Evolutionary conservation across 2,888 invertebrate species (phyloP).

Genomic region (Chesias legatella): DNA sequence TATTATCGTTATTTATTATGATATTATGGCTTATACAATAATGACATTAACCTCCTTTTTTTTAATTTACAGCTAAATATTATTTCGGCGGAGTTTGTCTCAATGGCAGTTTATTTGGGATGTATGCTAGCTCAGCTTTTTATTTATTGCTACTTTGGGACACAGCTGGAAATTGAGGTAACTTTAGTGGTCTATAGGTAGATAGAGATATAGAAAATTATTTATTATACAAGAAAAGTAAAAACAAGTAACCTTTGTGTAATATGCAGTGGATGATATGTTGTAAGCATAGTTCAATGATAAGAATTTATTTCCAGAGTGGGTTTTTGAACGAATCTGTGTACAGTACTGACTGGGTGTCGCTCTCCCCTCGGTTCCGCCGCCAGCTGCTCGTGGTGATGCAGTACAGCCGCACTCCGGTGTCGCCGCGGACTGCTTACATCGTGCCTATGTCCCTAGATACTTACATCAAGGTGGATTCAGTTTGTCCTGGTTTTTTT

Average conservation of each 20-base stretch:
- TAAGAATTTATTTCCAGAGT: slow-evolving; percentile 42
- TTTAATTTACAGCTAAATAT: slow-evolving; percentile 49
- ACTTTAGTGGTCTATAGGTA: slow-evolving; percentile 3
- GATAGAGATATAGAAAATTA: too few species aligned
- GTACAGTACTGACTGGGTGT: slow-evolving; percentile 52
- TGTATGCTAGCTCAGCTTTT: slow-evolving; percentile 64
- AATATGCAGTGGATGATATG: too few species aligned
- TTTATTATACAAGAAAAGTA: too few species aligned
- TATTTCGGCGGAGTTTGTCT: slow-evolving; percentile 54
- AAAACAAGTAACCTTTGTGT: too few species aligned
- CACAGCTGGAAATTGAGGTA: slow-evolving; percentile 59
- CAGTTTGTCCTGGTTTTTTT: too few species aligned
- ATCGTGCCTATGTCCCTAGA: slow-evolving; percentile 63
- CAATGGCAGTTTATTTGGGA: slow-evolving; percentile 53
- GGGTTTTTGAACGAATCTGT: slow-evolving; percentile 53
- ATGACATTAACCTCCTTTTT: background rate
- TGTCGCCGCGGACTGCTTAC: slow-evolving; percentile 51
- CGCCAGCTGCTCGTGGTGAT: slow-evolving; percentile 54
- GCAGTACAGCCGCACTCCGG: slow-evolving; percentile 44
- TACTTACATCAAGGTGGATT: slow-evolving; percentile 61
- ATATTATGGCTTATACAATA: too few species aligned
- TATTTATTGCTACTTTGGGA: slow-evolving; percentile 66
- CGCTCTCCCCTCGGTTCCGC: slow-evolving; percentile 50
- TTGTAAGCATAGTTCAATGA: too few species aligned
- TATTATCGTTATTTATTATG: too few species aligned